Conservation (phyloP, 2,797 vertebrate species). For the Parauchenoglanis ngamensis region DNA sequence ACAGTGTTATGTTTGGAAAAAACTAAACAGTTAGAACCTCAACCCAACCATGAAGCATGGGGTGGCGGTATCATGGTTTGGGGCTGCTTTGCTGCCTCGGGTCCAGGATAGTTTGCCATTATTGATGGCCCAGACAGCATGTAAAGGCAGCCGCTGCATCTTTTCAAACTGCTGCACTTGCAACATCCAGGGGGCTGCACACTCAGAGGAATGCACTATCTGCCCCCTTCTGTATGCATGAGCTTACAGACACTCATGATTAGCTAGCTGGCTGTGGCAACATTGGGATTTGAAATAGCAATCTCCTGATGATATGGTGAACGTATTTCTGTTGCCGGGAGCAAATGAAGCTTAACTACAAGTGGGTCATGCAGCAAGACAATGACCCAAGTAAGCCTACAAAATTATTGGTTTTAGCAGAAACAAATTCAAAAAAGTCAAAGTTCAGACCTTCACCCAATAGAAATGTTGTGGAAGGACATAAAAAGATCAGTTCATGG, state of each 20-base stretch:
- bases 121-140: background rate
- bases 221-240: too few relatives aligned
- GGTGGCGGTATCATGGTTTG: background rate
- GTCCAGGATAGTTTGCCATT: background rate
- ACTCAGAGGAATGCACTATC: too few relatives aligned
- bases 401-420: background rate
- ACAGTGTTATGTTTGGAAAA: background rate
- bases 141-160: too few relatives aligned
- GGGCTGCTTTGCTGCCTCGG: background rate
- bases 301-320: too few relatives aligned
- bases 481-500: background rate
- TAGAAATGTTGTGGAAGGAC: background rate
- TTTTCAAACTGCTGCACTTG: too few relatives aligned
- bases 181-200: too few relatives aligned
- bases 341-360: background rate
- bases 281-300: too few relatives aligned
- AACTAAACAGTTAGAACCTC: background rate
- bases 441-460: background rate
- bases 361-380: background rate
- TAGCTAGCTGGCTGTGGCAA: too few relatives aligned
- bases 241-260: too few relatives aligned
- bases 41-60: background rate
- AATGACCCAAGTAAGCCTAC: background rate
- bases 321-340: too few relatives aligned
- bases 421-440: background rate